Evolutionary conservation across 92 coral and sea anemone species (phyloP).

Genomic region (Parazoanthus swiftii): DNA sequence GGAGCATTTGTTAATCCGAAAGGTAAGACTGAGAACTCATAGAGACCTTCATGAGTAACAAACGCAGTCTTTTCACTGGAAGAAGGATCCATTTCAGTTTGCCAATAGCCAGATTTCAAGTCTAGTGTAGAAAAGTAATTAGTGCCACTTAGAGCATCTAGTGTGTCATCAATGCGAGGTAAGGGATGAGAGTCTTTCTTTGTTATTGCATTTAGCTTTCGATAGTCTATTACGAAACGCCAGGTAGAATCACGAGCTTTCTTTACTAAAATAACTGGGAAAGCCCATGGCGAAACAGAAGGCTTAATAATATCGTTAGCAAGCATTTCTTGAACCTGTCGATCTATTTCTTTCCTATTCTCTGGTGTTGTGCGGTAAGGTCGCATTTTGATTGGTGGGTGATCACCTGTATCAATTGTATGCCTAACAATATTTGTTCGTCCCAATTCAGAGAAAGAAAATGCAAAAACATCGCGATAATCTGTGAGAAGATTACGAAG

Average conservation of each 20-base stretch:
- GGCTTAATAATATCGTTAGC: conserved; percentile 42
- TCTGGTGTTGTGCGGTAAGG: conserved; percentile 44
- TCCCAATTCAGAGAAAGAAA: conserved; percentile 12
- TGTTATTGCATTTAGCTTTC: background rate
- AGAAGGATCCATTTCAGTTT: background rate
- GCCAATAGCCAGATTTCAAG: background rate
- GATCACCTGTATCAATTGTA: conserved; percentile 46
- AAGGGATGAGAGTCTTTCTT: background rate
- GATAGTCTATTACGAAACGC: background rate
- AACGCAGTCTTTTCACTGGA: background rate
- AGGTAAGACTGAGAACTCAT: background rate
- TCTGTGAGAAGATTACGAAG: background rate
- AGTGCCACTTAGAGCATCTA: background rate
- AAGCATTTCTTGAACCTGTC: conserved; percentile 49
- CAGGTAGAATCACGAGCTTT: background rate
- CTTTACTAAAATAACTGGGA: conserved; percentile 47
- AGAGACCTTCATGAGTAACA: background rate
- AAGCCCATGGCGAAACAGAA: conserved; percentile 50
- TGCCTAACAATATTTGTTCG: conserved; percentile 44
- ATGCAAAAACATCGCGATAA: conserved; percentile 20
- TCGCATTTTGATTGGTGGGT: conserved; percentile 36
- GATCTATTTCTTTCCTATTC: conserved; percentile 33
- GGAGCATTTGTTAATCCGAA: background rate
- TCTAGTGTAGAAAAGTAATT: background rate
- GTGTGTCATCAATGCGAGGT: background rate